Evolutionary conservation across 2,113 vertebrate genomes (phyloP), one percentile per base, ranked within the genome.

Genomic region (Anhinga anhinga): DNA sequence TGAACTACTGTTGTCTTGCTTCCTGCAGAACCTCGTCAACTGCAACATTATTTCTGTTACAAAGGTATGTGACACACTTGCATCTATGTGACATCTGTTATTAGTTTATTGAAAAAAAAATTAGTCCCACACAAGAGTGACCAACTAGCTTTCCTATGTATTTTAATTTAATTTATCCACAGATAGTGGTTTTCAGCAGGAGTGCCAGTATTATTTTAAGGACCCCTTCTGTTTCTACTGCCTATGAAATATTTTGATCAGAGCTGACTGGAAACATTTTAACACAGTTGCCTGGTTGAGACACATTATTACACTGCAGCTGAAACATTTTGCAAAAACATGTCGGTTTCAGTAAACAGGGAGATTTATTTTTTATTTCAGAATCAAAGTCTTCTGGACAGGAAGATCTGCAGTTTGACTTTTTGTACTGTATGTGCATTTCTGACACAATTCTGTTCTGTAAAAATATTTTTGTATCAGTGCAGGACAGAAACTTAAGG

Each of bases 21-120:
- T 92, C 38, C 90, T 90, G 25, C 91, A 99, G 99, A 97, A 86
- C 40, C 80, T 99, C 30, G 90, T 99, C 87, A 98, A 98, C 61
- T 99, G 99, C 97, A 99, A 99, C 58, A 86, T 99, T 62, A 98
- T 98, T 94, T 98, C 98, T 17, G 91, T 98, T 81, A 96, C 95
- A 62, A 98, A 99, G 98, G 98, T 99, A 98, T 45, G 98, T 93
- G 36, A 30, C 8, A 32, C 13, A 26, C 11, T 67, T 2, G 1
- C 29, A 11, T 15, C 50, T 42, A 10, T 59, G 32, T 42, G 81
- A 49, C 9, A 6, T 23, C 21, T 74, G 9, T 38, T 52, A n/a
- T 55, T 27, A 58, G 5, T 65, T 65, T 9, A 27, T 3, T 62
- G 13, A 30, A 42, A 11, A 66, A 87, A 65, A 58, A 56, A 13